A percentile compares a stretch with the other conserved stretches of the same genome.
Evolutionary conservation across 92 coral and sea anemone genomes (phyloP).

Genomic region (Muricea muricata): DNA sequence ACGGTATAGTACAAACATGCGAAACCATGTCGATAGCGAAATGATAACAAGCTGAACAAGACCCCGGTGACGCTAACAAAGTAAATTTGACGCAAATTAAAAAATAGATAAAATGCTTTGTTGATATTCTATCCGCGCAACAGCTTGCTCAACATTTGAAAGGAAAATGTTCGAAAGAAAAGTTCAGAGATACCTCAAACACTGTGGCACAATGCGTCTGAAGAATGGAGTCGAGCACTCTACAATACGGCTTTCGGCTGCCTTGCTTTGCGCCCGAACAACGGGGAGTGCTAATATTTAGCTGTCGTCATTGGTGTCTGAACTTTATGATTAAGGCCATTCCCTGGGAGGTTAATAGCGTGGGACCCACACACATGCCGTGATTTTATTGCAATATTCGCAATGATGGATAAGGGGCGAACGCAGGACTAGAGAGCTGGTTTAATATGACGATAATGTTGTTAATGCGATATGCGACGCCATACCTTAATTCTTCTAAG

Average conservation of each 20-base stretch:
- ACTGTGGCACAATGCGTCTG: background rate
- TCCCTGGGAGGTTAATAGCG: background rate
- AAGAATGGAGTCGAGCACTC: no score
- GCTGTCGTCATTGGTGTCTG: no score
- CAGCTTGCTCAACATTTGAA: background rate
- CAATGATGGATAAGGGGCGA: no score
- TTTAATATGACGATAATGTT: no score
- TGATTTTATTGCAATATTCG: no score
- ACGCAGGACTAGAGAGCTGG: no score
- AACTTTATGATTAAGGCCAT: no score
- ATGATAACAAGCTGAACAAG: background rate
- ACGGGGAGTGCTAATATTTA: no score
- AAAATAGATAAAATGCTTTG: background rate
- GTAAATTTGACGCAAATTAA: background rate
- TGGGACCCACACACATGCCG: background rate
- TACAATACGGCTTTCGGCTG: no score
- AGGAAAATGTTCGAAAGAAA: no score
- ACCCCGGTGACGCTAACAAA: background rate
- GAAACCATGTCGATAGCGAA: background rate
- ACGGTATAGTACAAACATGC: background rate
- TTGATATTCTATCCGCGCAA: background rate
- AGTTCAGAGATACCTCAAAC: background rate
- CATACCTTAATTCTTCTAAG: conserved; percentile 44
- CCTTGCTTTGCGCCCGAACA: no score
- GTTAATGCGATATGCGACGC: no score